These are phyloP conservation scores for Anastrepha ludens DNA, from an alignment of 1,140 invertebrate genomes.

Conservation along the genomic window DNA sequence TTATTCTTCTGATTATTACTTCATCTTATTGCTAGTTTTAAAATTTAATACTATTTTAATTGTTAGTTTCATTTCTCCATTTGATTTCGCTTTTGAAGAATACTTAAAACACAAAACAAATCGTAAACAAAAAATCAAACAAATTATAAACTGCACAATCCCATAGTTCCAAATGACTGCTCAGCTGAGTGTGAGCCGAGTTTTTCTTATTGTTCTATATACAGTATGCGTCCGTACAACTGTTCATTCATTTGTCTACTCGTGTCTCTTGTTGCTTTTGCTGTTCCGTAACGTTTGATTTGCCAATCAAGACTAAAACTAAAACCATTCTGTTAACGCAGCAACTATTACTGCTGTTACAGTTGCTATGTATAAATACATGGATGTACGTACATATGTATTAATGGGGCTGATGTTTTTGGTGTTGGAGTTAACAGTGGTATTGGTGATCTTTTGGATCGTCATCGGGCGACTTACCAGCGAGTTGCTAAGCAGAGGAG, in stretches of 20 bases:
- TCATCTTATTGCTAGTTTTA: background rate
- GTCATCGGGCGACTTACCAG: too few relatives aligned
- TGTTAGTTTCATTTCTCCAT: background rate
- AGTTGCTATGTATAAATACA: background rate
- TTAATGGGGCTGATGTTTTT: background rate
- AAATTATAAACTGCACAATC: background rate
- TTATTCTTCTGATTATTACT: background rate
- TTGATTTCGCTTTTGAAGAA: background rate
- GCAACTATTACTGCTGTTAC: background rate
- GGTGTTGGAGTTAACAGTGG: background rate
- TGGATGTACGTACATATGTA: background rate
- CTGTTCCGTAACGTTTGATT: slow-evolving; percentile 28
- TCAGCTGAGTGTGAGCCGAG: slow-evolving; percentile 18
- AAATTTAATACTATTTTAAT: too few relatives aligned
- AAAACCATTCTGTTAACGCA: background rate
- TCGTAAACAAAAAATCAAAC: background rate
- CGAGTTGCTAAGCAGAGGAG: too few relatives aligned
- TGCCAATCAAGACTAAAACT: slow-evolving; percentile 35
- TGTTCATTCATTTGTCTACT: background rate
- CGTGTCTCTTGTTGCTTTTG: background rate
- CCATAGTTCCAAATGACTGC: background rate
- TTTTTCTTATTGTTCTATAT: background rate
- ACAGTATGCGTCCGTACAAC: background rate
- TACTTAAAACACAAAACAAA: background rate
- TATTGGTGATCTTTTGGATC: too few relatives aligned